Conservation (phyloP, 64 coral and sea anemone species). For the Stichodactyla mertensii region DNA sequence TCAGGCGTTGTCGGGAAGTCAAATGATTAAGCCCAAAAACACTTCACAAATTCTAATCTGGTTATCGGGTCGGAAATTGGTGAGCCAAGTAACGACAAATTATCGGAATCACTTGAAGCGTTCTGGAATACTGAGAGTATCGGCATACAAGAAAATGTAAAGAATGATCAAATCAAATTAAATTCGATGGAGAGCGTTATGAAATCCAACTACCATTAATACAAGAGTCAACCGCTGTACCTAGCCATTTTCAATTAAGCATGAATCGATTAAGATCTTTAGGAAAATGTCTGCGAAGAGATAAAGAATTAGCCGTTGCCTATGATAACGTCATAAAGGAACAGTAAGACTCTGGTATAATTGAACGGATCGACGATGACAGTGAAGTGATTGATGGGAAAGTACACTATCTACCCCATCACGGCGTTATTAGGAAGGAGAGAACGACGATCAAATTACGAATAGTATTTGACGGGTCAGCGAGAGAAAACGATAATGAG, state of each 20-base stretch:
- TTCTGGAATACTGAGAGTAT: not conserved
- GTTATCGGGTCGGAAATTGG: not conserved
- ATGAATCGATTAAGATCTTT: not conserved
- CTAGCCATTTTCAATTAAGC: not conserved
- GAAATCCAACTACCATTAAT: not conserved
- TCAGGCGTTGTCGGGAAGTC: not conserved
- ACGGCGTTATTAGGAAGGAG: conserved; percentile 4
- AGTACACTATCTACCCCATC: not conserved
- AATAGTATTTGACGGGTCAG: conserved; percentile 27
- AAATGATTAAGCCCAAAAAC: not conserved
- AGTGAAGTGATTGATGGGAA: not conserved
- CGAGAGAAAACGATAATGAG: not conserved
- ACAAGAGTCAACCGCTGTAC: not conserved
- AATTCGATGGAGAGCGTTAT: not conserved
- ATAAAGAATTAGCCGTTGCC: not conserved
- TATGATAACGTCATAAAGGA: not conserved
- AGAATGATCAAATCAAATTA: not conserved
- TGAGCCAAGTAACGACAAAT: not conserved
- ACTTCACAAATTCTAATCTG: not conserved
- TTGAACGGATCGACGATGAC: not conserved
- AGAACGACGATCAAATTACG: conserved; percentile 8
- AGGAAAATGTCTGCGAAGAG: not conserved
- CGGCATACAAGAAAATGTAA: not conserved
- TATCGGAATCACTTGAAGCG: not conserved
- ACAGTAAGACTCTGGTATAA: not conserved